Conservation (phyloP, 2,113 vertebrate genomes). For the Microcebus jonahi region DNA sequence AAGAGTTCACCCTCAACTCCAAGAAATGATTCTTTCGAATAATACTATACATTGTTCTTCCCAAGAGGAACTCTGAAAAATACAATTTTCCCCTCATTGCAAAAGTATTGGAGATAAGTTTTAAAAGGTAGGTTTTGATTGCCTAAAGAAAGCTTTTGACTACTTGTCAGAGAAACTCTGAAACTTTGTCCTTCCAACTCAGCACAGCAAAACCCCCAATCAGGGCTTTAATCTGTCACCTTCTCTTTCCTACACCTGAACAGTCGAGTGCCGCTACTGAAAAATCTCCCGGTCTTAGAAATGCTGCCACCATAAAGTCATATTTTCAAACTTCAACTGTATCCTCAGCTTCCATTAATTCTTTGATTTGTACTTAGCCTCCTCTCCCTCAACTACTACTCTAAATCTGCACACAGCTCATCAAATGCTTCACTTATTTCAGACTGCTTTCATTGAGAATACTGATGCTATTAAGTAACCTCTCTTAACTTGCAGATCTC, state of each 20-base stretch:
- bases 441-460: neutral
- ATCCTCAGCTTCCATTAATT: neutral
- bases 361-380: neutral
- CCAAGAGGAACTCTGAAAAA: neutral
- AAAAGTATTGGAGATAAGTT: neutral
- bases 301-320: neutral
- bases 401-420: neutral
- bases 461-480: neutral
- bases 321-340: neutral
- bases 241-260: neutral
- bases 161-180: neutral
- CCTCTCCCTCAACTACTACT: neutral
- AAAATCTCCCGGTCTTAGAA: neutral
- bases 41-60: neutral
- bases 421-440: neutral
- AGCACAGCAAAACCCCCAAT: neutral
- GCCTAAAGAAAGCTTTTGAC: neutral
- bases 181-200: neutral
- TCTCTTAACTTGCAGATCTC: neutral
- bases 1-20: neutral
- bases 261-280: neutral
- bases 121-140: neutral
- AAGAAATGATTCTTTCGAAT: slow-evolving; percentile 10
- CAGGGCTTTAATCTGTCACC: neutral
- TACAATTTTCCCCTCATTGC: neutral